Evolutionary conservation across 2,113 vertebrate genomes (phyloP).

Genomic region (Rana temporaria): DNA sequence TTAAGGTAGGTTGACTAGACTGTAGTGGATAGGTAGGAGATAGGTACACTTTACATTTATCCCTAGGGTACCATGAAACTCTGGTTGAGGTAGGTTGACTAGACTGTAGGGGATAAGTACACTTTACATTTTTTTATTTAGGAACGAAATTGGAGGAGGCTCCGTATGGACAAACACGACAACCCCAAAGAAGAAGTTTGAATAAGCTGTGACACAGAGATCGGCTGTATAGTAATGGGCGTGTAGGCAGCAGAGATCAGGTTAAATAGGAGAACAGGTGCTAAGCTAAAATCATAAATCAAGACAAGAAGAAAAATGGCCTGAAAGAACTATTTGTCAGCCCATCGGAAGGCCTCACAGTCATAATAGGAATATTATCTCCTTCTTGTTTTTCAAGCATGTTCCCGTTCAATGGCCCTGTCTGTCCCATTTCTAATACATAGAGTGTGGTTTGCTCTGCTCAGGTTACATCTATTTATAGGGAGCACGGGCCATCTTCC

Average conservation of each 20-base stretch:
- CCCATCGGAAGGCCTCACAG: background rate
- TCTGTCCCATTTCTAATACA: background rate
- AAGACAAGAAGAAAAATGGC: background rate
- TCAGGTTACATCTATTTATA: background rate
- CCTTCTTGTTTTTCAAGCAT: background rate
- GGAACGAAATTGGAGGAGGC: background rate
- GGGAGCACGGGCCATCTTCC: background rate
- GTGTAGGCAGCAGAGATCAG: background rate
- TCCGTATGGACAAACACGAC: background rate
- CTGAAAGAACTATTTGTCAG: background rate
- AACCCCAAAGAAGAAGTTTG: background rate
- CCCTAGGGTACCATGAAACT: too few species aligned
- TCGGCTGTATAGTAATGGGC: background rate
- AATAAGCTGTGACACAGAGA: conserved; percentile 3
- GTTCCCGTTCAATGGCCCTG: background rate
- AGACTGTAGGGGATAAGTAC: too few species aligned
- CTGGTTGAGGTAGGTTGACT: too few species aligned
- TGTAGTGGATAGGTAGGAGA: too few species aligned
- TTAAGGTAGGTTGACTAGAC: too few species aligned
- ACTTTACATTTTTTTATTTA: background rate
- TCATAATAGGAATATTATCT: too few species aligned
- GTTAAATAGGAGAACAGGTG: conserved; percentile 12
- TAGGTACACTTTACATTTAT: background rate
- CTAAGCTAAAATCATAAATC: background rate
- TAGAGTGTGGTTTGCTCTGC: background rate